Conservation (phyloP, 2,888 invertebrate genomes). For the Pristionchus japonicus region DNA sequence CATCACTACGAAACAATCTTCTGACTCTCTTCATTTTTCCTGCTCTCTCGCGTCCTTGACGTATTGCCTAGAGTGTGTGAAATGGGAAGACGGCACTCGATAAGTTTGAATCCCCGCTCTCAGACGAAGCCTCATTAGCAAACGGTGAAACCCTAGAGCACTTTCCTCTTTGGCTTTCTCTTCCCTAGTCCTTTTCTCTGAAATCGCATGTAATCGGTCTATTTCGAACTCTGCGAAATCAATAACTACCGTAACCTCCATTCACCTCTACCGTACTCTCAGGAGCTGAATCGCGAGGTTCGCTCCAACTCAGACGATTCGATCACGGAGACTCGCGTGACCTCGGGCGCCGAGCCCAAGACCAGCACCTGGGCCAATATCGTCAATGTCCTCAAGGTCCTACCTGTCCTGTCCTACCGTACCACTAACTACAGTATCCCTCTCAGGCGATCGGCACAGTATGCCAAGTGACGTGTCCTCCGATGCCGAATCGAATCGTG, state of each 20-base stretch:
- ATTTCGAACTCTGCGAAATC: not conserved
- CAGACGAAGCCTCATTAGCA: not conserved
- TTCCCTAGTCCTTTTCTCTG: not conserved
- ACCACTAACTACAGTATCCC: not conserved
- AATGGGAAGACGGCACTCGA: no score
- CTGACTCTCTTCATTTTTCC: no score
- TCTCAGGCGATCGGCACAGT: constrained; percentile 55
- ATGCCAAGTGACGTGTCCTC: constrained; percentile 67
- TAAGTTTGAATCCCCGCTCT: not conserved
- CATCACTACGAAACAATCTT: no score
- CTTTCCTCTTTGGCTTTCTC: not conserved
- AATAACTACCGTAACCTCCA: no score
- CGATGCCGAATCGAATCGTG: constrained; percentile 63
- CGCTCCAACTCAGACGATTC: constrained; percentile 14
- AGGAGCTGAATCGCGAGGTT: constrained; percentile 40
- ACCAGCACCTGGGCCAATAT: not conserved
- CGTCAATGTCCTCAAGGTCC: constrained; percentile 34
- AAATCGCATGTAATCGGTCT: not conserved
- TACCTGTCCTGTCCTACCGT: not conserved
- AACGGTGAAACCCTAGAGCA: not conserved
- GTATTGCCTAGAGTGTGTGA: no score
- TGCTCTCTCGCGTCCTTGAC: no score
- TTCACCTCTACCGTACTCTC: not conserved
- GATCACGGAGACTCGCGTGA: not conserved
- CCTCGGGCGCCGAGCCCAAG: constrained; percentile 1